Base-by-base conservation (phyloP, 2,113 vertebrate species). In the Burhinus bistriatus region DNA sequence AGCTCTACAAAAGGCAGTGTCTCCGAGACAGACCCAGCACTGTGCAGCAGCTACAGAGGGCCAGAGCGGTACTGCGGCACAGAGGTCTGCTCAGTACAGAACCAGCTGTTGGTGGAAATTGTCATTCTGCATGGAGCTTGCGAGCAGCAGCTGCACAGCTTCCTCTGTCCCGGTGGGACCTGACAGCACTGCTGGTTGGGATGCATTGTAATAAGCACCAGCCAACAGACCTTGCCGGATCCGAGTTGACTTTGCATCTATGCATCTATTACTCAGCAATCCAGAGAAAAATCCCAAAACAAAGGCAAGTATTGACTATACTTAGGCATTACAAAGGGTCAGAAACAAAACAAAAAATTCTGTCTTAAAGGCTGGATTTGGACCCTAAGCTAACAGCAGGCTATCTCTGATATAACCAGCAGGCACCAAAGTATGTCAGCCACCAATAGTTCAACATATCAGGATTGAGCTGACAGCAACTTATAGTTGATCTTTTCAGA, bases 51-150 rank as follows among this genome's bases (percentile, higher is more conserved):
- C 70, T 27, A 44, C 38, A 82, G 77, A 45, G 20, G 42, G n/a
- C 16, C 23, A 38, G n/a, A 38, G 72, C 4, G 0, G 58, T 34
- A 38, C 36, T 12, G 9, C 1, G 0, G 62, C 81, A 38, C 40
- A 23, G 34, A 59, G 29, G 21, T 32, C 57, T 51, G 44, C 44
- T 22, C 73, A 14, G 57, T 9, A 15, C 45, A 49, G 57, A 85
- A 47, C 29, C 49, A 52, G 73, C 49, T 69, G 49, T 6, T 32
- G 55, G 61, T 36, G 30, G 32, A 44, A 79, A 75, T 3, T 3
- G 9, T 34, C 47, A 64, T 47, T 73, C 38, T 40, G 9, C 11
- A 3, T 1, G 5, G 36, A 91, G 73, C 61, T 26, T 9, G 23
- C 7, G 19, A 65, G 89, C 57, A 45, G 88, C 52, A 70, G 80